A percentile compares a stretch with the other conserved stretches of the same genome.
Evolutionary conservation across 35 echinoderm and acorn worm genomes (phyloP).

Genomic region (Ptychodera flava): DNA sequence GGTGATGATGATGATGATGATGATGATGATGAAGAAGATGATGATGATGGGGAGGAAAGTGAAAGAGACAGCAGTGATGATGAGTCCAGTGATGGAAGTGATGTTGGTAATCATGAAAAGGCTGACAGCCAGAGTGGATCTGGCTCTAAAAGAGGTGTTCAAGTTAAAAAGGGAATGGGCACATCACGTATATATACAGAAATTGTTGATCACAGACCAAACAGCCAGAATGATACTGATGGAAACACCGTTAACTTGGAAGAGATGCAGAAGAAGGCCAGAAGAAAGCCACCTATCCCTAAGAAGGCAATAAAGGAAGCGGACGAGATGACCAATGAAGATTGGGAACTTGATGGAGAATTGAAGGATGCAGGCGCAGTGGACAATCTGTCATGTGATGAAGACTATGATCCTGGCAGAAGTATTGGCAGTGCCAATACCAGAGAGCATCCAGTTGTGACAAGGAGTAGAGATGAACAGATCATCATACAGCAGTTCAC

Average conservation of each 20-base stretch:
- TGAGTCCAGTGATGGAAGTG: not conserved
- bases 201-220: not conserved
- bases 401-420: not conserved
- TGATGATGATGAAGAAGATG: conserved; percentile 8
- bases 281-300: not conserved
- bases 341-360: not conserved
- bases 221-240: not conserved
- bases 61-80: not conserved
- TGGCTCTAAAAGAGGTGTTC: not conserved
- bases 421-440: not conserved
- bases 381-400: not conserved
- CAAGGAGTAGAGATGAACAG: not conserved
- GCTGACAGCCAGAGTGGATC: not conserved
- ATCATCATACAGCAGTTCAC: not conserved
- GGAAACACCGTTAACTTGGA: not conserved
- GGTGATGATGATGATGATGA: conserved; percentile 7
- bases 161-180: not conserved
- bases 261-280: not conserved
- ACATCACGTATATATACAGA: not conserved
- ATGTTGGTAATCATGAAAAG: not conserved
- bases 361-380: not conserved
- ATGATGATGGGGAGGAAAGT: not conserved
- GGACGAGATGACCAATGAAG: not conserved
- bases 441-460: not conserved
- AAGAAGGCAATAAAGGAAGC: not conserved